phyloP scores from a whole-genome alignment of 2,888 invertebrate species.

The Lamellibrachia satsuma region DNA sequence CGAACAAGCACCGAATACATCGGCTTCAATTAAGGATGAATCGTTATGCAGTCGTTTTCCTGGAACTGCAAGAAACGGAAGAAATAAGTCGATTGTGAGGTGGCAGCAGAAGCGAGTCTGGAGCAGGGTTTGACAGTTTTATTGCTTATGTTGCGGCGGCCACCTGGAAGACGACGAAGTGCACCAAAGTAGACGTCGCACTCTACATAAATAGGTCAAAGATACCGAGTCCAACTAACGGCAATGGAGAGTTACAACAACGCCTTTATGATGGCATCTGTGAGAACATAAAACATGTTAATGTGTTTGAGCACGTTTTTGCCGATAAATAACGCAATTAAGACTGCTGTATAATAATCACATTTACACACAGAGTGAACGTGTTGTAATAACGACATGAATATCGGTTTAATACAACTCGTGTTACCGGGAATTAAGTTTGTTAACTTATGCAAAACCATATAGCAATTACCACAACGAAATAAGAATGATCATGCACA shows the following conservation, averaged over 20 bases:
- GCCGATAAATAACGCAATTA: no score
- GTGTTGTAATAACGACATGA: no score
- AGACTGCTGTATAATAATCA: no score
- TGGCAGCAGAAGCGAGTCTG: neutral
- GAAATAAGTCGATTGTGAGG: neutral
- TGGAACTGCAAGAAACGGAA: neutral
- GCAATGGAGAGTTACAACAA: neutral
- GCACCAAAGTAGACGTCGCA: neutral
- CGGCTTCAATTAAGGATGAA: neutral
- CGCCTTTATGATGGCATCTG: neutral
- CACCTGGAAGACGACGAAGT: neutral
- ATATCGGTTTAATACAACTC: no score
- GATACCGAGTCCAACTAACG: neutral
- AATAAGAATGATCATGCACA: no score
- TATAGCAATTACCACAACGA: no score
- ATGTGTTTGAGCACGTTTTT: no score
- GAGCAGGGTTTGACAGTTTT: conserved; percentile 4
- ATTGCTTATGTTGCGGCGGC: neutral
- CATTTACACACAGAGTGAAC: no score
- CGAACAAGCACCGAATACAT: neutral
- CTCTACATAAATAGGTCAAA: neutral
- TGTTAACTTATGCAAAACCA: no score
- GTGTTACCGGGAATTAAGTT: no score
- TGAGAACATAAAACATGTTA: no score
- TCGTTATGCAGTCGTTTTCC: neutral